Base-by-base conservation (phyloP, 2,797 vertebrate genomes). In the Numenius phaeopus region DNA sequence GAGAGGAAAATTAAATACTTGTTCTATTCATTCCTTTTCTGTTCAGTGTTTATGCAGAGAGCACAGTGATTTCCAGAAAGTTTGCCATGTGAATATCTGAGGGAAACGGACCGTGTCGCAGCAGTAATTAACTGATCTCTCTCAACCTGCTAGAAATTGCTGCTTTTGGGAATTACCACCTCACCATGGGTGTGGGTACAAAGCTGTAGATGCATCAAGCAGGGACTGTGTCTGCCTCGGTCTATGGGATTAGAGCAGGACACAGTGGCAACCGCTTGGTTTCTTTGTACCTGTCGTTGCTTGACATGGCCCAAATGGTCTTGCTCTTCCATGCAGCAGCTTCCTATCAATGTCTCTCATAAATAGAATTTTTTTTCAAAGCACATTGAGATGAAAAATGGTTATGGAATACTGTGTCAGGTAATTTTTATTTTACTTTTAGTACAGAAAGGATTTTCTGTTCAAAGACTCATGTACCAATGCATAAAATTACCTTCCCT, bases 241-340 rank as follows among this genome's bases (percentile, higher is more conserved):
- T 9, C 23, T 8, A 0, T 20, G 86, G 75, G 49, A 4, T 42
- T 2, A 26, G 50, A 14, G 69, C 76, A 4, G 50, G 4, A 8
- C 5, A 40, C 6, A 2, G 9, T 3, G 21, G 42, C 44, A 27
- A 8, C 44, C 30, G 29, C 67, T 32, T 7, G 13, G 15, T 40
- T 69, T 34, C 5, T 18, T 61, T 15, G 22, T 22, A 4, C 34
- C 54, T n/a, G 10, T 24, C 8, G n/a, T 32, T 39, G 55, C 39
- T 21, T 34, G 55, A 13, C 7, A 0, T 11, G 42, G 42, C 72
- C 73, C 49, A 7, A 30, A 14, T 4, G 54, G 20, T 39, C 29
- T 8, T 2, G 29, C 14, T 75, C 62, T 49, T 69, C 62, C 42
- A 24, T 0, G 4, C 57, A 30, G 44, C 29, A 46, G 0, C 37